Conservation (phyloP, 2,888 invertebrate genomes). For the Trissoscelio sp. region DNA sequence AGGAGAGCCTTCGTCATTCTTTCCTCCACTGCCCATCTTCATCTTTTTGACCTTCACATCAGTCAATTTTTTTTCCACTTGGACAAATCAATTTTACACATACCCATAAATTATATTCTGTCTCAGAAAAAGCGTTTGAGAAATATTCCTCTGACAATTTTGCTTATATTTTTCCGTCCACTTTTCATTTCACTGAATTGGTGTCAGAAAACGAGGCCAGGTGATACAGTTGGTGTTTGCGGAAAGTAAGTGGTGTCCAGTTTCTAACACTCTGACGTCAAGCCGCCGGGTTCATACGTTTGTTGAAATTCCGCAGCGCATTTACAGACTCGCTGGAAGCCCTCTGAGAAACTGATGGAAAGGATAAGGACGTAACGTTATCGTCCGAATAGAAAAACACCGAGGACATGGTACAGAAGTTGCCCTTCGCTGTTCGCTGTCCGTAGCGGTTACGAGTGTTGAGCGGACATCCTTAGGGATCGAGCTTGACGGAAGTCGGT, state of each 20-base stretch:
- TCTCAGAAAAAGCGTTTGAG: too few relatives aligned
- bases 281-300: slow-evolving; percentile 52
- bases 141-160: neutral
- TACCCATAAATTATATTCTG: neutral
- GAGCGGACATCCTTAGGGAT: slow-evolving; percentile 69
- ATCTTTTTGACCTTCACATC: slow-evolving; percentile 66
- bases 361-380: slow-evolving; percentile 71
- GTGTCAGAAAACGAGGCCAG: slow-evolving; percentile 60
- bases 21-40: slow-evolving; percentile 1
- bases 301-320: slow-evolving; percentile 66
- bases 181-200: slow-evolving; percentile 28
- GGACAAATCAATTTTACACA: slow-evolving; percentile 2
- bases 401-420: slow-evolving; percentile 56
- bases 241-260: slow-evolving; percentile 80
- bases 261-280: slow-evolving; percentile 72
- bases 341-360: slow-evolving; percentile 50
- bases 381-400: slow-evolving; percentile 72
- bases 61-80: neutral
- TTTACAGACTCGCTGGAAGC: slow-evolving; percentile 63
- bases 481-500: slow-evolving; percentile 65
- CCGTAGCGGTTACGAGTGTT: slow-evolving; percentile 66
- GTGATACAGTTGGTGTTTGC: slow-evolving; percentile 75
- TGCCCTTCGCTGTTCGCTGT: slow-evolving; percentile 49
- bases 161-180: neutral
- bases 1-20: slow-evolving; percentile 55